Evolutionary conservation across 2,113 vertebrate species (phyloP), one percentile per base, ranked within the genome.

Genomic region (Nestor notabilis): DNA sequence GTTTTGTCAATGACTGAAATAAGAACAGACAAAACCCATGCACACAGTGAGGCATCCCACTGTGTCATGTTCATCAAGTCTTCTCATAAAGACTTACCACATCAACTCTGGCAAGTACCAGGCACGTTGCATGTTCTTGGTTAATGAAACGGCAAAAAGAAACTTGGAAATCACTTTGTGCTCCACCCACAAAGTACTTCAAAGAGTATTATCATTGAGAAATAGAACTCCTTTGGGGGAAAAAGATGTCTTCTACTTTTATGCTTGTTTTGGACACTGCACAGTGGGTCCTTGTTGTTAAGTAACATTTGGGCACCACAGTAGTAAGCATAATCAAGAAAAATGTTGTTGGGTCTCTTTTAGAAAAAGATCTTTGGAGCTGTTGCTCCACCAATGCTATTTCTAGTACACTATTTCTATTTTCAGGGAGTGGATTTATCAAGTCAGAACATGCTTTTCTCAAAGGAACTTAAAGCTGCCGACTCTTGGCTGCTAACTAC

Each of bases 301-400:
- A 70, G 19, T 24, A 74, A 81, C 4, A 1, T 77, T 71, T 25
- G 7, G 43, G 83, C 58, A 83, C 39, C 21, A 23, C 0, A 63
- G 29, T 11, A 79, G 17, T n/a, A 84, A 87, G 21, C 15, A 41
- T 39, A 84, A 87, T 79, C 74, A 75, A 78, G 50, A 27, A 87
- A 87, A 71, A 71, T 10, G 4, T 1, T 1, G 11, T 8, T 58
- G 7, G 0, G 0, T 2, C 8, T 19, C 50, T 49, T 53, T 15
- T 14, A 15, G 68, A 84, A 87, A 79, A 55, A 6, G n/a, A 11
- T 33, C 47, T 83, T 66, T 60, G 43, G 64, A 87, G 43, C 18
- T 81, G 21, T 19, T 93, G 28, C 28, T 82, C 43, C 68, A 31
- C 21, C 43, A 10, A 33, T 61, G 20, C n/a, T 92, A 75, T 89